These are phyloP conservation scores for Oscheius sp. DNA, from an alignment of 2,888 invertebrate genomes.

Conservation along the genomic window DNA sequence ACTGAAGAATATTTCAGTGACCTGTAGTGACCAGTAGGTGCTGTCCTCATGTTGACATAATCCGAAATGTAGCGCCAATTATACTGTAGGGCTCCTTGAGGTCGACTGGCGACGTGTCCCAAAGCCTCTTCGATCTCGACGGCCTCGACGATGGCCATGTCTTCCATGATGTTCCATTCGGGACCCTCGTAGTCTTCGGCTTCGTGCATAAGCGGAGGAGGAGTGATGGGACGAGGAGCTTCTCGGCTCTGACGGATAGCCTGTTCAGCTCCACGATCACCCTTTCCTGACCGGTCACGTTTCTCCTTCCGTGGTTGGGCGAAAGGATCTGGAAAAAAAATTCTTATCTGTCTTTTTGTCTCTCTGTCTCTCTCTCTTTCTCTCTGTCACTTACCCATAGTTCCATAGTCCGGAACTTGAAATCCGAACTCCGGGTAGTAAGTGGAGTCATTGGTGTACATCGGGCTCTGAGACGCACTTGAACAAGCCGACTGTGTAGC, in stretches of 20 bases:
- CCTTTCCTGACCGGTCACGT: slow-evolving; percentile 11
- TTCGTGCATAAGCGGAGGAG: slow-evolving; percentile 38
- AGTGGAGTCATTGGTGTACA: neutral
- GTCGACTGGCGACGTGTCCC: slow-evolving; percentile 74
- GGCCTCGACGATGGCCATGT: slow-evolving; percentile 83
- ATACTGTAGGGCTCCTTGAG: slow-evolving; percentile 85
- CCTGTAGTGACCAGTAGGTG: slow-evolving; percentile 62
- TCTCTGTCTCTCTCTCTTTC: no score
- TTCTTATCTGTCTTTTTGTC: neutral
- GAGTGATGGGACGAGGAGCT: slow-evolving; percentile 25
- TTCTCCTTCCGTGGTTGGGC: neutral
- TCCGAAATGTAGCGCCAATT: slow-evolving; percentile 97
- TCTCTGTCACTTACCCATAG: neutral
- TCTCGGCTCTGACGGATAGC: neutral
- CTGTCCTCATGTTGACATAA: slow-evolving; percentile 87
- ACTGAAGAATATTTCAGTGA: neutral
- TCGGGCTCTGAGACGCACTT: neutral
- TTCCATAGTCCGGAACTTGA: slow-evolving; percentile 6
- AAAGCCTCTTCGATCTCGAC: slow-evolving; percentile 37
- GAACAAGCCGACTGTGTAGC: slow-evolving; percentile 17
- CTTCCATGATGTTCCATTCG: slow-evolving; percentile 92
- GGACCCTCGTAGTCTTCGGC: slow-evolving; percentile 77
- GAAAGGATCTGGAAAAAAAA: neutral
- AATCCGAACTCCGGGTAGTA: slow-evolving; percentile 7
- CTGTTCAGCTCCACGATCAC: neutral